Conservation (phyloP, 2,113 vertebrate species). For the Sylvietta virens region DNA sequence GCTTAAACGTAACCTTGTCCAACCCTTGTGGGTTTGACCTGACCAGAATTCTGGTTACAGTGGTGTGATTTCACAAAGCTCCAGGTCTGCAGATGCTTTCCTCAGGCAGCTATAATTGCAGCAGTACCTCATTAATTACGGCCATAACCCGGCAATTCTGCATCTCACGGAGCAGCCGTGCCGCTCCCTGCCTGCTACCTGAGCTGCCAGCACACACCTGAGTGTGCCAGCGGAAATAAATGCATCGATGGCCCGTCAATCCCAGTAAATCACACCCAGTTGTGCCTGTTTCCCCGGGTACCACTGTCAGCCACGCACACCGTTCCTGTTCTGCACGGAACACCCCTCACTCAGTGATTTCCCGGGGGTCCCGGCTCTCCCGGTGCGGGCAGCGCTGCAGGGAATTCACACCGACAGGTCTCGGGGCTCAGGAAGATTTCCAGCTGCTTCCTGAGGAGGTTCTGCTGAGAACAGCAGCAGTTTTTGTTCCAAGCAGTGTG, state of each 20-base stretch:
- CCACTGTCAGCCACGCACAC: neutral
- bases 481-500: neutral
- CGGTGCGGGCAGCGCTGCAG: neutral
- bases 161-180: neutral
- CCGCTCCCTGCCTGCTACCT: neutral
- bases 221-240: neutral
- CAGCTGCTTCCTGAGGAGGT: neutral
- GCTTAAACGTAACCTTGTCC: neutral
- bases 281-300: neutral
- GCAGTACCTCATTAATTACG: neutral
- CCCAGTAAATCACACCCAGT: neutral
- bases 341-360: neutral
- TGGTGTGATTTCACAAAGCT: neutral
- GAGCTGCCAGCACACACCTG: neutral
- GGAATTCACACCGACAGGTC: accelerated
- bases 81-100: neutral
- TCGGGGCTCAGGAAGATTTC: neutral
- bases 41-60: neutral
- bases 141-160: neutral
- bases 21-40: neutral
- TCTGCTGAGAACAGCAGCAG: neutral
- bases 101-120: neutral
- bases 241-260: neutral
- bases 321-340: neutral
- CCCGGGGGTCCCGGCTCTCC: neutral